A percentile compares a stretch with the other conserved stretches of the same genome.
Conservation (phyloP, 2,797 vertebrate genomes). For the Sebastes flavidus region DNA sequence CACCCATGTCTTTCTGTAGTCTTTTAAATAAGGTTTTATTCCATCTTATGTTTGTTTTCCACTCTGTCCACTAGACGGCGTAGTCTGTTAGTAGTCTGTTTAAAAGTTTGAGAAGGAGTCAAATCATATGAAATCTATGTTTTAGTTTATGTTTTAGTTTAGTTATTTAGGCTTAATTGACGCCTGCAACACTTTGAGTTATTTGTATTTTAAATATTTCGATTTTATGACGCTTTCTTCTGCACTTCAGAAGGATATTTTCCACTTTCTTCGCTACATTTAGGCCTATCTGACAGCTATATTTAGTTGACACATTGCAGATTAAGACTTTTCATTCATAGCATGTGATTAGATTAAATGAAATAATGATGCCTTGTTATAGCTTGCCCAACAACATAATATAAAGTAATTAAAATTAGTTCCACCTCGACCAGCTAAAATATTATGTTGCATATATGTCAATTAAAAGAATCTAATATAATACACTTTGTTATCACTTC, state of each 20-base stretch:
- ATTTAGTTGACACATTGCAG: not conserved
- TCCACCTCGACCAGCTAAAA: no score
- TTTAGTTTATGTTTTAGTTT: no score
- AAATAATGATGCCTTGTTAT: no score
- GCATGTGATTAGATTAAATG: not conserved
- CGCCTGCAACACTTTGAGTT: not conserved
- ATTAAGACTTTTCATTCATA: not conserved
- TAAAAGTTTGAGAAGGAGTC: not conserved
- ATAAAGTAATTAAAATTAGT: no score
- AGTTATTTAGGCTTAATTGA: no score
- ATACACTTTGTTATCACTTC: no score
- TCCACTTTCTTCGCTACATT: not conserved
- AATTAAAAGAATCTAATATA: no score
- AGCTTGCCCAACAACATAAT: no score
- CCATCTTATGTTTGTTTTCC: not conserved
- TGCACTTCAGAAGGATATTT: not conserved
- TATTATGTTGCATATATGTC: no score
- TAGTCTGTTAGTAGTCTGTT: not conserved
- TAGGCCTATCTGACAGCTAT: not conserved
- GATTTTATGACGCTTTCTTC: not conserved
- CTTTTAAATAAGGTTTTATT: not conserved
- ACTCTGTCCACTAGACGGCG: conserved; percentile 32
- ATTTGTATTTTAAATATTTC: not conserved
- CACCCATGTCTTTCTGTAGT: not conserved
- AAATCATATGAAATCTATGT: not conserved